Evolutionary conservation across 2,888 invertebrate species (phyloP).

Genomic region (Nycteola revayana): DNA sequence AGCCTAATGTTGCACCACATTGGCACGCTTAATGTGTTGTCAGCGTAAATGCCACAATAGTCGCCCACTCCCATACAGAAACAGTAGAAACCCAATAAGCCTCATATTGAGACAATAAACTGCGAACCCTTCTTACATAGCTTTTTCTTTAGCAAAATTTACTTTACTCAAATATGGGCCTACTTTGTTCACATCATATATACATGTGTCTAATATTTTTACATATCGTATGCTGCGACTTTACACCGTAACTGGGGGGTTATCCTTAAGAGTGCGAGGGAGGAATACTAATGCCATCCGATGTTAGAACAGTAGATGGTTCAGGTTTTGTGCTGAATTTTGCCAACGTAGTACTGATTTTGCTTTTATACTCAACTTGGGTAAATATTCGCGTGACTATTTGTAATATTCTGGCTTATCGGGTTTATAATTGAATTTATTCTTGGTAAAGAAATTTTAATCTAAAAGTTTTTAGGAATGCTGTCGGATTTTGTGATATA

Average conservation of each 20-base stretch:
- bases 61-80: no score
- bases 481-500: no score
- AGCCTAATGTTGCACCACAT: no score
- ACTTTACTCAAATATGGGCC: constrained; percentile 5
- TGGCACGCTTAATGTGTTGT: no score
- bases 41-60: no score
- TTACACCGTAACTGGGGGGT: constrained; percentile 31
- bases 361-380: neutral
- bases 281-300: constrained; percentile 31
- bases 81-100: neutral
- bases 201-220: constrained; percentile 22
- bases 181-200: constrained; percentile 14
- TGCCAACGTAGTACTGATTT: neutral
- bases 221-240: constrained; percentile 24
- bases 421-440: no score
- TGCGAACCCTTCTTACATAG: no score
- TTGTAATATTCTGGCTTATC: no score
- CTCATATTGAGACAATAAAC: neutral
- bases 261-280: constrained; percentile 22
- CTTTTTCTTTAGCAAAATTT: no score
- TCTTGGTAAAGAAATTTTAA: no score
- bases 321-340: neutral
- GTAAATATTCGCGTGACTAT: no score
- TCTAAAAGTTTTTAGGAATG: no score
- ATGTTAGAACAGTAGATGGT: constrained; percentile 18